phyloP scores from a whole-genome alignment of 2,113 vertebrate species.

The Oreochromis tanganicae region DNA sequence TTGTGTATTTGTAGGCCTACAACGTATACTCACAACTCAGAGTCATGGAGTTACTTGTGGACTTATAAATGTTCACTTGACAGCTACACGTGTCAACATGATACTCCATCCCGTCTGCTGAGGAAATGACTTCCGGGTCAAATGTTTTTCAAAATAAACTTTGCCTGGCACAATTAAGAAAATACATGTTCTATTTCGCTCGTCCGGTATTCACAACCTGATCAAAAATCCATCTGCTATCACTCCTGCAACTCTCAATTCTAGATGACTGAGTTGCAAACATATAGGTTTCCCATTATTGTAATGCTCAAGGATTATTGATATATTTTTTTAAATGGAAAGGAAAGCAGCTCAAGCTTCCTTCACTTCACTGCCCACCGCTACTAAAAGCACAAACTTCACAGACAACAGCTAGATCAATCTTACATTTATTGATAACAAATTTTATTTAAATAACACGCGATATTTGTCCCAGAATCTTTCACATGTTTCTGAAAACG shows the following conservation, averaged over 20 bases:
- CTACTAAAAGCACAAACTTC: neutral
- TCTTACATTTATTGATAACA: neutral
- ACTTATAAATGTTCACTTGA: neutral
- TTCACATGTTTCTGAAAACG: neutral
- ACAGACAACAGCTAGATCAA: neutral
- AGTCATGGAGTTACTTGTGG: neutral
- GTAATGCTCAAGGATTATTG: neutral
- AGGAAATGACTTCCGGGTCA: constrained; percentile 22
- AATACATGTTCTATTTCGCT: neutral
- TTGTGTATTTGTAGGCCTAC: neutral
- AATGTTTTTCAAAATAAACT: constrained; percentile 33
- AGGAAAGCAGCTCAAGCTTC: neutral
- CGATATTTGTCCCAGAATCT: neutral
- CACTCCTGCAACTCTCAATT: neutral
- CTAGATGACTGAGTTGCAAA: neutral
- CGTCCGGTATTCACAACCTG: neutral
- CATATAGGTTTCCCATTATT: neutral
- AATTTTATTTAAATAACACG: neutral
- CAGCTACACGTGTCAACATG: neutral
- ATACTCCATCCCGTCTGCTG: rapidly evolving
- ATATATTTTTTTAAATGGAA: neutral
- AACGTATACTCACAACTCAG: neutral
- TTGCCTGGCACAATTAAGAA: neutral
- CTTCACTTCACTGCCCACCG: neutral
- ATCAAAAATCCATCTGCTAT: neutral